phyloP scores from a whole-genome alignment of 2,797 vertebrate genomes.

The Scyliorhinus canicula region DNA sequence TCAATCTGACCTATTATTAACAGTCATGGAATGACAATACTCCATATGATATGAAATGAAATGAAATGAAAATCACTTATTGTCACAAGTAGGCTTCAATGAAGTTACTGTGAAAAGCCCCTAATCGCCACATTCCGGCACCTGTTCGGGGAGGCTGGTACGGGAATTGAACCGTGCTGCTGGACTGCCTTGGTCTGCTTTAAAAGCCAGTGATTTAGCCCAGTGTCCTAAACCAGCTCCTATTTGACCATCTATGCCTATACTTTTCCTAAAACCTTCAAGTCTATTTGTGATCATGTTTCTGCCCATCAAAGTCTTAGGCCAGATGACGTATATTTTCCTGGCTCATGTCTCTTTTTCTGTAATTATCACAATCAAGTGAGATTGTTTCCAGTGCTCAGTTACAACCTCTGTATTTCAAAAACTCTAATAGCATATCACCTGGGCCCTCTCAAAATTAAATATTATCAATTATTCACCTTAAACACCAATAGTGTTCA shows the following conservation, averaged over 20 bases:
- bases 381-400: background rate
- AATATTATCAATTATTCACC: background rate
- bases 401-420: background rate
- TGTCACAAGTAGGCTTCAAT: no score
- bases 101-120: no score
- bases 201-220: no score
- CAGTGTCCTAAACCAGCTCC: no score
- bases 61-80: no score
- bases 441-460: background rate
- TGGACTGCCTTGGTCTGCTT: no score
- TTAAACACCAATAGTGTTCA: background rate
- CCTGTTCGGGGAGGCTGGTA: no score
- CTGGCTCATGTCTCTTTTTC: background rate
- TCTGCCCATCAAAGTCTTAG: background rate
- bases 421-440: background rate
- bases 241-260: background rate
- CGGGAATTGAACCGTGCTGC: no score
- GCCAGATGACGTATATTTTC: background rate
- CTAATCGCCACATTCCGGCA: no score
- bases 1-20: background rate
- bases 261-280: background rate
- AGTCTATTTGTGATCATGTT: background rate
- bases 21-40: background rate
- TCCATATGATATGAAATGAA: background rate
- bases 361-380: background rate